These are phyloP conservation scores for Centropus bengalensis DNA, from an alignment of 2,113 vertebrate genomes.

Conservation along the genomic window DNA sequence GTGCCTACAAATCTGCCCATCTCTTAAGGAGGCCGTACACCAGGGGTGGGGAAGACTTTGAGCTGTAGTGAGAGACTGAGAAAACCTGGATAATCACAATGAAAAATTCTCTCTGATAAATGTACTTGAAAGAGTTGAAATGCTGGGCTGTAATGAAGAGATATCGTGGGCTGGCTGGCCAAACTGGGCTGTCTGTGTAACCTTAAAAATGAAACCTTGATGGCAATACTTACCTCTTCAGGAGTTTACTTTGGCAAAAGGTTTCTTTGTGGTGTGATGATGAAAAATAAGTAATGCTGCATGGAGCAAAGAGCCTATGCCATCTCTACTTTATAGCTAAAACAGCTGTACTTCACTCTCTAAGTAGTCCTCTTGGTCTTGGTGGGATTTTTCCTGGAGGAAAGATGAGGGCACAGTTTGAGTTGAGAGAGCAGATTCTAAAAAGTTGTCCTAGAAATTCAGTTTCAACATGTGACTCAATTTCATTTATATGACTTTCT, in stretches of 20 bases:
- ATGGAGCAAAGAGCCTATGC: background rate
- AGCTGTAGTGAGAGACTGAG: background rate
- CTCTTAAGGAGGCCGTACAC: background rate
- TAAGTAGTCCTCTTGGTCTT: background rate
- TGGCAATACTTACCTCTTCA: background rate
- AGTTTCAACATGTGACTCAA: background rate
- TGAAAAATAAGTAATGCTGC: constrained; percentile 10
- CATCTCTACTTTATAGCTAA: background rate
- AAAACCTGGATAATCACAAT: constrained; percentile 35
- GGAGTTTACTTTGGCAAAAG: background rate
- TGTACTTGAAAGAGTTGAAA: constrained; percentile 21
- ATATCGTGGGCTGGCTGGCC: background rate
- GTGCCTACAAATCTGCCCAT: background rate
- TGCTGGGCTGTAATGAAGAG: background rate
- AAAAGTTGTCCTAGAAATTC: background rate
- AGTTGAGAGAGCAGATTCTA: background rate
- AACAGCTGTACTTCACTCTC: background rate
- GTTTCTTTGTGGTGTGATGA: background rate
- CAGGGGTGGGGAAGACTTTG: background rate
- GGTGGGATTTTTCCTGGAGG: background rate
- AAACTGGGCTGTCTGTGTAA: background rate
- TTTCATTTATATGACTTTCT: background rate
- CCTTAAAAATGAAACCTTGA: background rate
- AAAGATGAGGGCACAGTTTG: background rate
- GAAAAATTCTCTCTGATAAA: constrained; percentile 57